Evolutionary conservation across 2,888 invertebrate genomes (phyloP), one percentile per base, ranked within the genome.

Genomic region (Tetropium fuscum): DNA sequence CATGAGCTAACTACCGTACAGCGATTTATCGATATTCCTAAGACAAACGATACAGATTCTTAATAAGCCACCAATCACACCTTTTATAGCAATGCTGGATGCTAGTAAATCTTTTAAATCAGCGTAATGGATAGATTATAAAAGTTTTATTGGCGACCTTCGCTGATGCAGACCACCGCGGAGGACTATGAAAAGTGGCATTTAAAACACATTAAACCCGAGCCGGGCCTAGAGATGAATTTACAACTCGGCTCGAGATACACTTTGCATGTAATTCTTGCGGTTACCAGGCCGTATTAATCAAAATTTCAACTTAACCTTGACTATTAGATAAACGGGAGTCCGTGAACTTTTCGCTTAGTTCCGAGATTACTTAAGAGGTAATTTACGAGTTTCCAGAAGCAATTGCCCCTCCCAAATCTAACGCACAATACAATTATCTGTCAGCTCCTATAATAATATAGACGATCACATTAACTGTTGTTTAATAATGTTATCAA

Each of bases 31-130:
- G n/a, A n/a, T n/a, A n/a, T n/a, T n/a, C n/a, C n/a, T n/a, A n/a
- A 43, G 41, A 43, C n/a, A 27, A 22, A 38, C 36, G 27, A 51
- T 34, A 30, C 51, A 48, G 30, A 47, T 13, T 38, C 30, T 59
- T 63, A 59, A 63, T 63, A 58, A 60, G 58, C 58, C 48, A 55
- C 64, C 49, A 53, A 63, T 59, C 59, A 57, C 63, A 57, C 63
- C 57, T 60, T 58, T 64, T 60, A 60, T 60, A 54, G 60, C 54
- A 38, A 44, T 40, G 49, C 7, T 51, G 53, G 49, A 58, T 43
- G 53, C 18, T 34, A 36, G 40, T 38, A 47, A 55, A 44, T 55
- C 44, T 38, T 36, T 38, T 34, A 55, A 45, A 55, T 55, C 55
- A 47, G 47, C 47, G 47, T 47, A 55, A 55, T 55, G 38, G 47